Evolutionary conservation across 2,888 invertebrate species (phyloP).

Genomic region (Apamea crenata): DNA sequence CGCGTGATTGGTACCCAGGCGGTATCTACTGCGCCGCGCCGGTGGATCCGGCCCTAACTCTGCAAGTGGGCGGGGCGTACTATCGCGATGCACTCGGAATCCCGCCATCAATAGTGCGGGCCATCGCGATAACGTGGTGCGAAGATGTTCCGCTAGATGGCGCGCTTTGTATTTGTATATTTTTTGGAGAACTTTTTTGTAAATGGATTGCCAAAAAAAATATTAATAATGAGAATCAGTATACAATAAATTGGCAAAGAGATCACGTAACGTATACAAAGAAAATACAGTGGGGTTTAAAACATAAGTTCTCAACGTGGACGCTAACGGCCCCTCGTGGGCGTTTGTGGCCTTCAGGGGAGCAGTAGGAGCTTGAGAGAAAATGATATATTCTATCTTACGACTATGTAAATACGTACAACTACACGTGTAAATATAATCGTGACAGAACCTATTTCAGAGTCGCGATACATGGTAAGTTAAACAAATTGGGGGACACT

Average conservation of each 20-base stretch:
- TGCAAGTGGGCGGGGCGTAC: slow-evolving; percentile 42
- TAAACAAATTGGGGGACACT: too few species aligned
- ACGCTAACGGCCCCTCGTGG: too few species aligned
- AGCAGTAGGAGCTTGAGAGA: too few species aligned
- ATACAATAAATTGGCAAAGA: not conserved
- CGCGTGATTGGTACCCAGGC: not conserved
- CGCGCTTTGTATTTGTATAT: not conserved
- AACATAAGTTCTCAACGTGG: too few species aligned
- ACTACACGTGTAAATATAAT: too few species aligned
- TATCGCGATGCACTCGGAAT: slow-evolving; percentile 46
- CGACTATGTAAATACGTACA: too few species aligned
- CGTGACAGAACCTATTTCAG: too few species aligned
- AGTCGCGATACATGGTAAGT: too few species aligned
- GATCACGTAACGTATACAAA: not conserved
- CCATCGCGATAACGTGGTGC: slow-evolving; percentile 28
- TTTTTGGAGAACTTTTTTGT: too few species aligned
- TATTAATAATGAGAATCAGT: not conserved
- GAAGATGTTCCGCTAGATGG: slow-evolving; percentile 11
- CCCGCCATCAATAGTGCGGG: slow-evolving; percentile 53
- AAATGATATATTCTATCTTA: too few species aligned
- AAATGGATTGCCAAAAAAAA: not conserved
- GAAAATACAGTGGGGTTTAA: not conserved
- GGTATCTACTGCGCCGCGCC: slow-evolving; percentile 48
- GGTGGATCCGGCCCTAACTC: slow-evolving; percentile 57
- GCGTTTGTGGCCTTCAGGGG: too few species aligned